Conservation (phyloP, 2,797 vertebrate species). For the Pachyuromys duprasi region DNA sequence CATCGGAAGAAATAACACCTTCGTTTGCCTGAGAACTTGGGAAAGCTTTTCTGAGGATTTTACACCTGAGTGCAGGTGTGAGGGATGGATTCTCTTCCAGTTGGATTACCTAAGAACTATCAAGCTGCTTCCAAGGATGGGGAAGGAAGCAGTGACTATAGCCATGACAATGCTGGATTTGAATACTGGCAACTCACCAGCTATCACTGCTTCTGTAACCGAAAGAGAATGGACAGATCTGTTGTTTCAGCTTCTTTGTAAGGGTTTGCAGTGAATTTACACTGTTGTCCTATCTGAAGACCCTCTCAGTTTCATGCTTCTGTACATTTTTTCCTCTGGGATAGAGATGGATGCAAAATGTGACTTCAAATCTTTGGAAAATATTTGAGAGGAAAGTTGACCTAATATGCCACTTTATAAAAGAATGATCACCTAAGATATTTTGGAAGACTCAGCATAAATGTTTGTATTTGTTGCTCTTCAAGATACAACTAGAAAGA, state of each 20-base stretch:
- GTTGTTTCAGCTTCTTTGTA: background rate
- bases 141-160: fast-evolving
- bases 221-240: background rate
- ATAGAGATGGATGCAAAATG: background rate
- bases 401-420: constrained; percentile 74
- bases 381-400: background rate
- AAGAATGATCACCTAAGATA: constrained; percentile 69
- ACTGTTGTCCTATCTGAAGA: background rate
- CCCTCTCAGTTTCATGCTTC: background rate
- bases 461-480: constrained; percentile 76
- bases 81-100: background rate
- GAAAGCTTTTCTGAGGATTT: background rate
- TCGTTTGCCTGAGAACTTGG: background rate
- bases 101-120: background rate
- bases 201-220: fast-evolving
- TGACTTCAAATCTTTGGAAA: background rate
- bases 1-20: background rate
- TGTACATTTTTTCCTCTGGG: background rate
- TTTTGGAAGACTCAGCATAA: constrained; percentile 72
- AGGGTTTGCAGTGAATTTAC: background rate
- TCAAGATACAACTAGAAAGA: constrained; percentile 71
- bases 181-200: background rate
- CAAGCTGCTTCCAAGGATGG: fast-evolving
- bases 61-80: background rate
- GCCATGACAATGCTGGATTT: fast-evolving